Base-by-base conservation (phyloP, 2,888 invertebrate species). In the Spilosoma lubricipeda region DNA sequence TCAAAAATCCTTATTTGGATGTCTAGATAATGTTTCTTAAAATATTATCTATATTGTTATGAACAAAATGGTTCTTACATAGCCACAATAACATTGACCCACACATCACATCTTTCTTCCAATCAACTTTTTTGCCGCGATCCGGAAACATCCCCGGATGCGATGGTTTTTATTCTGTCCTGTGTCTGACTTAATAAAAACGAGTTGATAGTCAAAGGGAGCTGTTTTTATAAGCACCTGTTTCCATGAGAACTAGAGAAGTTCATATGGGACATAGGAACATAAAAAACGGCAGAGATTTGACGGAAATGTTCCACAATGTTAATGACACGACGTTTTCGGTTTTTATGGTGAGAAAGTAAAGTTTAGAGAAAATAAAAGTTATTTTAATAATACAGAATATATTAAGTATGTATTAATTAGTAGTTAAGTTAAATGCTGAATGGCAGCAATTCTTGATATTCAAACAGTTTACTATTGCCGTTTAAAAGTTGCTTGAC, bases 81-180 rank as follows among this genome's bases (percentile, higher is more conserved):
- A 80, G 83, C 85, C 84, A 86, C 85, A 92, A n/a, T n/a, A 92
- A 91, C 91, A 92, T 91, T 91, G 88, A 90, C 89, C 88, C 87
- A 91, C 90, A 90, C 87, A 92, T 91, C 90, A 90, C 87, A 92
- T 91, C 90, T 84, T 78, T 72, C 81, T 76, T 36, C 67, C 74
- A 76, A 89, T 86, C 88, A 85, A 84, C 81, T 70, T 63, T 77
- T 81, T 92, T 93, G 91, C 82, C 81, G 79, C 88, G 89, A 93
- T 92, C 94, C 93, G 95, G 95, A 95, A 94, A 93, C 87, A 87
- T 81, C 89, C 89, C 92, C 93, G 94, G 94, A 94, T 93, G 91
- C 88, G 81, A 67, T 70, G 67, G 86, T 92, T 93, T 93, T 93
- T 87, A 81, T 80, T 80, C 77, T 70, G 76, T 81, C 83, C 70